A percentile compares a stretch with the other conserved stretches of the same genome.
Evolutionary conservation across 1,140 invertebrate species (phyloP).

Genomic region (Plutomurus gul): DNA sequence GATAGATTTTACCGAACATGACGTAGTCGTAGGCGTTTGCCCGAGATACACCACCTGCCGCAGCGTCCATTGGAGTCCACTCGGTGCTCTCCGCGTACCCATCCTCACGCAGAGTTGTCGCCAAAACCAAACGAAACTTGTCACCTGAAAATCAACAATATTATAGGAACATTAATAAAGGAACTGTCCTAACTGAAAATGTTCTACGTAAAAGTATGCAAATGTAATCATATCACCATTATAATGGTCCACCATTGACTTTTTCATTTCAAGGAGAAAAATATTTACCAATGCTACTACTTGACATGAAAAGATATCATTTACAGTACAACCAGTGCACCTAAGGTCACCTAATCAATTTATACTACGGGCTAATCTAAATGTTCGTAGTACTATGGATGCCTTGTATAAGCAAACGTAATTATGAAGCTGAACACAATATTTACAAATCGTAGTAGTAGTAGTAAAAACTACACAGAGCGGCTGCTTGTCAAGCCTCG

Average conservation of each 20-base stretch:
- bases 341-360: no score
- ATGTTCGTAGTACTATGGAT: no score
- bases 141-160: constrained; percentile 62
- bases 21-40: constrained; percentile 99
- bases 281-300: background rate
- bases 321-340: no score
- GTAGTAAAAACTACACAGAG: no score
- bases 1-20: constrained; percentile 99
- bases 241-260: no score
- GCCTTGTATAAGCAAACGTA: no score
- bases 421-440: no score
- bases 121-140: constrained; percentile 91
- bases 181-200: background rate
- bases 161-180: background rate
- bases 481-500: no score
- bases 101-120: constrained; percentile 92
- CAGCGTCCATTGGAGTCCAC: constrained; percentile 81
- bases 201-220: background rate
- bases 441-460: no score
- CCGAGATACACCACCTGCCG: constrained; percentile 75
- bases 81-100: constrained; percentile 94
- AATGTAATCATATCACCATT: no score
- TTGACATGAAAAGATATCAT: background rate
- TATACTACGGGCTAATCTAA: no score
- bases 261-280: no score